Evolutionary conservation across 2,797 vertebrate species (phyloP).

Genomic region (Ispidina picta): DNA sequence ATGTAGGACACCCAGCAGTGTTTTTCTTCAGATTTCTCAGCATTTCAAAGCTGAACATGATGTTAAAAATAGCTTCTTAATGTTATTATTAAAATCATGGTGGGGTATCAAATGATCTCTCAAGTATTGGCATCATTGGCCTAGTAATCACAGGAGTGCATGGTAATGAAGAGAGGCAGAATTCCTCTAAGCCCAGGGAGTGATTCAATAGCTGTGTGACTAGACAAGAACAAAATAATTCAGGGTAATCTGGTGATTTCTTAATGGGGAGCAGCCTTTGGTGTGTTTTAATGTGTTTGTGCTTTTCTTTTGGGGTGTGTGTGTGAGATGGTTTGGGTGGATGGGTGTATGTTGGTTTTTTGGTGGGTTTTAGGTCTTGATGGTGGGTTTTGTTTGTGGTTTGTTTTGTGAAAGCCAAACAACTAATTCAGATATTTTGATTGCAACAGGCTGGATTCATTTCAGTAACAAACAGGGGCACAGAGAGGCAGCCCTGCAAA

Average conservation of each 20-base stretch:
- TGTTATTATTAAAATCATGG: no score
- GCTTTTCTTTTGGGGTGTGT: no score
- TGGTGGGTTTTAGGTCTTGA: not conserved
- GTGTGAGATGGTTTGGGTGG: not conserved
- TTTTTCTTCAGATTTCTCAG: no score
- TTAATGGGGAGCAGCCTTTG: no score
- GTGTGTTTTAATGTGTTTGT: no score
- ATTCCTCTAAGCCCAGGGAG: not conserved
- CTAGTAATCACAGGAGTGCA: not conserved
- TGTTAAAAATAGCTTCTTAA: no score
- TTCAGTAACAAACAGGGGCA: constrained; percentile 6
- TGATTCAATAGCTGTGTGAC: not conserved
- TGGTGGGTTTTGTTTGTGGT: no score
- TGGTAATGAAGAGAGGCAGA: not conserved
- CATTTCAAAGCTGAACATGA: no score
- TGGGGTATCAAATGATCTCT: not conserved
- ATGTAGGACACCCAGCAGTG: no score
- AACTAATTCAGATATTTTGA: not conserved
- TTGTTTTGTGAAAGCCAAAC: not conserved
- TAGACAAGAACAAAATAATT: not conserved
- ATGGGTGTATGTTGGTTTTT: no score
- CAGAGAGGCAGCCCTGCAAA: not conserved
- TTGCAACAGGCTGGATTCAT: not conserved
- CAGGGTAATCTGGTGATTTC: not conserved
- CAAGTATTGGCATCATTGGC: not conserved